Base-by-base conservation (phyloP, 2,113 vertebrate genomes). In the Uropsilus gracilis region DNA sequence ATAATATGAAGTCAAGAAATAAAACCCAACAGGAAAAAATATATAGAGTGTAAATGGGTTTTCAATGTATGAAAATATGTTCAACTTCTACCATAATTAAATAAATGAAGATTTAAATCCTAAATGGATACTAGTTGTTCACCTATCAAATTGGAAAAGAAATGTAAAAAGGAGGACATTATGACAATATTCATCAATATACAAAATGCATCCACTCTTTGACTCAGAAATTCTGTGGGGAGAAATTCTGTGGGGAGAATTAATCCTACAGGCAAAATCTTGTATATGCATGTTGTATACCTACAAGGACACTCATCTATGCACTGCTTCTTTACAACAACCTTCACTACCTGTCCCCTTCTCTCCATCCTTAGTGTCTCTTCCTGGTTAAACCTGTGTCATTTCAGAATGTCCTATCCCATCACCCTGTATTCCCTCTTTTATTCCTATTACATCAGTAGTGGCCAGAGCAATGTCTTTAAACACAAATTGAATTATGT, bases 1-100 rank as follows among this genome's bases (percentile, higher is more conserved):
- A 94, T 84, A 87, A 95, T 96, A 75, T 46, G 50, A 68, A 68
- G 83, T 90, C n/a, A 82, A 61, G 76, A 92, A 94, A 94, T 92
- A 7, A 91, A 96, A 90, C 42, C 30, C 78, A 91, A 53, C 8
- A 73, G 59, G n/a, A n/a, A 37, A 71, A 69, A 20, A 68, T 68
- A 16, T 68, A 37, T 68, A 64, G 11, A 6, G 37, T 68, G n/a
- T 68, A 95, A 91, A 84, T 82, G 46, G 26, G 69, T 81, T 96
- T 94, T 86, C 86, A 92, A 80, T 71, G n/a, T 66, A 50, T 75
- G 10, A 75, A 73, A 91, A 88, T n/a, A 55, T 30, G 39, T 14
- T 73, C 77, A 50, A n/a, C 34, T 7, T 82, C n/a, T 82, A 17
- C 26, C 44, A 50, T 72, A 72, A 92, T 84, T 68, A 92, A 94